Percentiles rank a stretch among this genome's conserved stretches.
Conservation (phyloP, 37 sponge, comb jelly and placozoan genomes). For the Axinella damicornis region DNA sequence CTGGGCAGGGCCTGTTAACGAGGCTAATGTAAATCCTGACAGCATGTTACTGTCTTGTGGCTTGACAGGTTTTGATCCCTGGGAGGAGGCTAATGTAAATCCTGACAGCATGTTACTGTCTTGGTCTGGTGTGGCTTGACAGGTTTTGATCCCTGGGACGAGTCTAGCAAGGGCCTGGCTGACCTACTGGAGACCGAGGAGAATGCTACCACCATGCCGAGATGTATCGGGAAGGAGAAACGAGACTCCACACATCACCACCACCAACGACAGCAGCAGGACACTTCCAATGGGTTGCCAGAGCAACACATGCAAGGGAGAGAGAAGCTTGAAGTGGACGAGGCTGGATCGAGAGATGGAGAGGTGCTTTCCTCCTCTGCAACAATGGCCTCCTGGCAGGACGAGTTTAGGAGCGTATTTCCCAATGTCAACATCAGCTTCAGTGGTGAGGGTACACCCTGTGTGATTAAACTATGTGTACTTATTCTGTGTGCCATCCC, state of each 20-base stretch:
- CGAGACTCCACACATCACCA: not conserved
- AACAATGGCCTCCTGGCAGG: conserved; percentile 29
- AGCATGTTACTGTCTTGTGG: no score
- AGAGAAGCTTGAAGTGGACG: no score
- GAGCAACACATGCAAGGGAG: no score
- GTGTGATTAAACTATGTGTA: no score
- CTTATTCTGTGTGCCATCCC: no score
- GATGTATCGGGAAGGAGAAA: not conserved
- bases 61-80: no score
- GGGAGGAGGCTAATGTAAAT: no score
- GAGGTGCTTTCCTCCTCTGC: no score
- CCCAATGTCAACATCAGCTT: conserved; percentile 72
- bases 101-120: no score
- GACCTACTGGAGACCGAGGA: conserved; percentile 65
- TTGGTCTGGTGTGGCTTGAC: not conserved
- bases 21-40: no score
- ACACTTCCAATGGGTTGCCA: not conserved
- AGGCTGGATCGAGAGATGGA: no score
- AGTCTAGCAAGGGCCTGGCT: conserved; percentile 59
- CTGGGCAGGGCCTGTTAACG: no score
- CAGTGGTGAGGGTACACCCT: conserved; percentile 24
- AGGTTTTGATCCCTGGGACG: conserved; percentile 79
- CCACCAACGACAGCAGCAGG: not conserved
- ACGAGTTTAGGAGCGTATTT: conserved; percentile 58
- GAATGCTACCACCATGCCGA: not conserved